A percentile compares a stretch with the other conserved stretches of the same genome.
Conservation (phyloP, 2,888 invertebrate species). For the Noctua janthe region DNA sequence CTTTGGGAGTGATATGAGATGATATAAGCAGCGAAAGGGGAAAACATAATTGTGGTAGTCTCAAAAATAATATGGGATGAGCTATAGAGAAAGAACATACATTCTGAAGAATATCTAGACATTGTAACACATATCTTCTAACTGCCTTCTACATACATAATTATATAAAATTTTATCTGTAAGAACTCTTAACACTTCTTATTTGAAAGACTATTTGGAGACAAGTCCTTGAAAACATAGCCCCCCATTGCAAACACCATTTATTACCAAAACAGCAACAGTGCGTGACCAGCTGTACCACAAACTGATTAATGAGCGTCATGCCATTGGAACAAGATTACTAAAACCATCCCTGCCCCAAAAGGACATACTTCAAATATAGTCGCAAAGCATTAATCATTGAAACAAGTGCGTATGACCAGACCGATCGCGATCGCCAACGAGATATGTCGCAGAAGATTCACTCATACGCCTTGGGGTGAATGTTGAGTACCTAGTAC, state of each 20-base stretch:
- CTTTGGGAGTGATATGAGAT: too few relatives aligned
- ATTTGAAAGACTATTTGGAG: background rate
- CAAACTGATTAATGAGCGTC: constrained; percentile 37
- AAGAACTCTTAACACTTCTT: background rate
- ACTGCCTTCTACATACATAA: background rate
- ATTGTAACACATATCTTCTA: background rate
- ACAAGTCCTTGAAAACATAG: background rate
- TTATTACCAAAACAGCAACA: constrained; percentile 11
- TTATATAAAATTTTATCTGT: background rate
- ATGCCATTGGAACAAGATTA: constrained; percentile 16
- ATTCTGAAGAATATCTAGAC: background rate
- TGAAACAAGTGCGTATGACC: constrained; percentile 37
- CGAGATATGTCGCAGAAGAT: constrained; percentile 6
- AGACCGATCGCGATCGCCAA: background rate
- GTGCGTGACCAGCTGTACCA: constrained; percentile 30
- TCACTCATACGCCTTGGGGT: background rate
- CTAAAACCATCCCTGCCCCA: constrained; percentile 37
- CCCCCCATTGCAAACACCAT: background rate
- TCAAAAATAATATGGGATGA: background rate
- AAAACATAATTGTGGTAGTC: too few relatives aligned
- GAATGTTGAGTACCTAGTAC: background rate
- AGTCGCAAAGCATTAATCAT: constrained; percentile 51
- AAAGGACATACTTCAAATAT: constrained; percentile 37
- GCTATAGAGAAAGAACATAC: background rate
- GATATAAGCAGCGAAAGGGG: too few relatives aligned